Base-by-base conservation (phyloP, 2,113 vertebrate genomes). In the Atrichornis clamosus region DNA sequence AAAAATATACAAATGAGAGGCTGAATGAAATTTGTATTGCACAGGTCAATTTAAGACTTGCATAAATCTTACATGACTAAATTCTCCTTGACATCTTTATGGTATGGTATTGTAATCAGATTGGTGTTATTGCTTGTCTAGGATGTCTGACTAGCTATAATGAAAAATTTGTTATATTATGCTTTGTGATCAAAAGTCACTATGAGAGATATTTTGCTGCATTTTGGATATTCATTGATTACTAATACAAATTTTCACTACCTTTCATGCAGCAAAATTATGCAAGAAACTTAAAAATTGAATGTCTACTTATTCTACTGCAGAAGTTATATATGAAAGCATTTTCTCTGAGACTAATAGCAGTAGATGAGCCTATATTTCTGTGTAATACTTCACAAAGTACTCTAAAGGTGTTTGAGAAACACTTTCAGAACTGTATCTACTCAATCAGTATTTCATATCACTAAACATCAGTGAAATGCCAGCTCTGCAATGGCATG, bases 281-380 rank as follows among this genome's bases (percentile, higher is more conserved):
- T 58, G 14, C 63, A 84, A 65, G 79, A 94, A 95, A 96, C 70
- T 58, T 89, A 80, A 82, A 79, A 59, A 58, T 56, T 50, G 22
- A 18, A 91, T 67, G n/a, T 37, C 35, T 82, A 8, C 53, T 21
- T 75, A 89, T 95, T 86, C 59, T 76, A 81, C 10, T 70, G 49
- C 42, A 92, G 70, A 92, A 96, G n/a, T 81, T 93, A 94, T 84
- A 73, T 50, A 81, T 84, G 95, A 89, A 30, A 88, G 46, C 18
- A 68, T 92, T 92, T 93, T 93, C 67, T 95, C 60, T 90, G 16
- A 91, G 52, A 49, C 23, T 52, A 64, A 28, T 27, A 89, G n/a
- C 9, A 72, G n/a, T 52, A 73, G 26, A 32, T 62, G 9, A 76
- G 9, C 13, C 49, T 83, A 44, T 50, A 64, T 58, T 84, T 80